Conservation (phyloP, 1,140 invertebrate species). For the Drosophila eugracilis region DNA sequence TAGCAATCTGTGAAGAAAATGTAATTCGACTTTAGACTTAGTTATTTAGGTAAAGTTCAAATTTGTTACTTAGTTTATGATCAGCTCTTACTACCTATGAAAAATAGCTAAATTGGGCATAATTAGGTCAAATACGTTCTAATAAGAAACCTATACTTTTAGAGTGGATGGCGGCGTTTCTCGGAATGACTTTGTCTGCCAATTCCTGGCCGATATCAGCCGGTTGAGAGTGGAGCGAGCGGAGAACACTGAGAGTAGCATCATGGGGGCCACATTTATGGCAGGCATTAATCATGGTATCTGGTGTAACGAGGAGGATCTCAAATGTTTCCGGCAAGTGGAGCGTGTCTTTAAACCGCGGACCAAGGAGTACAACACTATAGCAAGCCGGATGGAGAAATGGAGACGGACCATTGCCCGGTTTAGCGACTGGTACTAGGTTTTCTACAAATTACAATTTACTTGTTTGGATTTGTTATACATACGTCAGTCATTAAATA, state of each 20-base stretch:
- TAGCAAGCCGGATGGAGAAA: constrained; percentile 85
- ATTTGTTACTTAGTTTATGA: too few relatives aligned
- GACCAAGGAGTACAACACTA: constrained; percentile 83
- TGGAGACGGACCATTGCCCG: constrained; percentile 90
- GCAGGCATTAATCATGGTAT: constrained; percentile 93
- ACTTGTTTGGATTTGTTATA: constrained; percentile 27
- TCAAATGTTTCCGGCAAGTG: constrained; percentile 87
- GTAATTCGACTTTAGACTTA: too few relatives aligned
- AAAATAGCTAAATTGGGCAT: too few relatives aligned
- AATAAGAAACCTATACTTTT: constrained; percentile 72
- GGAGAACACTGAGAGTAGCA: constrained; percentile 89
- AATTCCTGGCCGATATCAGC: constrained; percentile 93
- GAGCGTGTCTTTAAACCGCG: constrained; percentile 88
- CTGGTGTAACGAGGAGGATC: constrained; percentile 90
- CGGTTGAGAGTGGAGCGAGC: constrained; percentile 90
- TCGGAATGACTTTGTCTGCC: constrained; percentile 95
- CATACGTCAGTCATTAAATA: constrained; percentile 50
- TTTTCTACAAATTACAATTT: constrained; percentile 7
- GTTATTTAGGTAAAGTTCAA: too few relatives aligned
- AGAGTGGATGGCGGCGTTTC: constrained; percentile 98
- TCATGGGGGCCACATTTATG: constrained; percentile 92
- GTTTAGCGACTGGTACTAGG: constrained; percentile 89
- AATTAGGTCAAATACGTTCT: too few relatives aligned
- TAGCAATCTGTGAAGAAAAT: too few relatives aligned
- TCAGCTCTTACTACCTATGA: too few relatives aligned